phyloP scores from a whole-genome alignment of 2,888 invertebrate species.

The Eristalis intricaria region DNA sequence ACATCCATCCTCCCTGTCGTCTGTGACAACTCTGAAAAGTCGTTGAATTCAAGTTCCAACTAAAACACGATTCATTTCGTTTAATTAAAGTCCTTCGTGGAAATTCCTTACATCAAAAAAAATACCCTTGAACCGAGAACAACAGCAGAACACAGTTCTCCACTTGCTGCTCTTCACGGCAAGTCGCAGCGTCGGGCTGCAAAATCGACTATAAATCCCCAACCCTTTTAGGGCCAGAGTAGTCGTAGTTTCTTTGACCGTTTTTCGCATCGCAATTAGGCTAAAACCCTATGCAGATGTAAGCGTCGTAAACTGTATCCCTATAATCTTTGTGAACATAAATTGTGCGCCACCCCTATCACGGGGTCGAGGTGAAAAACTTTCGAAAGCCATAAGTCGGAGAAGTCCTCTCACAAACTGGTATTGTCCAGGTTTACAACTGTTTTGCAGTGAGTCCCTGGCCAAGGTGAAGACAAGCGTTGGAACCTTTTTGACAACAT shows the following conservation, averaged over 20 bases:
- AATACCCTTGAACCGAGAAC: not conserved
- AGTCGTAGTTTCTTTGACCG: not conserved
- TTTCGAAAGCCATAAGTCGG: not conserved
- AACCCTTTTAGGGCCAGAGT: not conserved
- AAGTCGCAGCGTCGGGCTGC: not conserved
- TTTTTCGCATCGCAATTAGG: not conserved
- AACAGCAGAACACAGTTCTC: not conserved
- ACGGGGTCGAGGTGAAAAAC: not conserved
- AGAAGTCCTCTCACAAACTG: not conserved
- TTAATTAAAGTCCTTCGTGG: slow-evolving; percentile 32
- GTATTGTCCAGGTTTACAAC: slow-evolving; percentile 10
- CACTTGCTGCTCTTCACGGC: not conserved
- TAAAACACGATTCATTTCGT: slow-evolving; percentile 4
- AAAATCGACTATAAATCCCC: not conserved
- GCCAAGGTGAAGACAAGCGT: not conserved
- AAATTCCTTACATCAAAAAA: not conserved
- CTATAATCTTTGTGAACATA: not conserved
- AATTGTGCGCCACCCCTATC: not conserved
- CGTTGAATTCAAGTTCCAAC: not conserved
- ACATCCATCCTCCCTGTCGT: not conserved
- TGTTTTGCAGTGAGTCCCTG: not conserved
- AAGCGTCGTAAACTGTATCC: slow-evolving; percentile 3
- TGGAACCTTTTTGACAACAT: not conserved
- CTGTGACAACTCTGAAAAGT: not conserved
- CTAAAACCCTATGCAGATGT: slow-evolving; percentile 7